Evolutionary conservation across 1,140 invertebrate genomes (phyloP).

Genomic region (Tigriopus japonicus): DNA sequence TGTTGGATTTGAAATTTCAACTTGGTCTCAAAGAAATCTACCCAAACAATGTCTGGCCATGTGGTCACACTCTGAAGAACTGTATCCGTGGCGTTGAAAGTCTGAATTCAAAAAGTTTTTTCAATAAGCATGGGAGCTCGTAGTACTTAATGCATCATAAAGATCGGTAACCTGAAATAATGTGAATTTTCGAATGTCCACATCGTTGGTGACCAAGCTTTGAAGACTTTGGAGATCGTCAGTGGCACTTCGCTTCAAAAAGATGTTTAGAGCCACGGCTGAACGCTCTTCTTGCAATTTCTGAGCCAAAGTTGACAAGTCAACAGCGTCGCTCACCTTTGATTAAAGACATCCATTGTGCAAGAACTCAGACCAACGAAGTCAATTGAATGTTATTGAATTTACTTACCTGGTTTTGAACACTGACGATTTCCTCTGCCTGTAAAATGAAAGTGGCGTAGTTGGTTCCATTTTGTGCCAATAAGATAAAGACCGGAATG

Average conservation of each 20-base stretch:
- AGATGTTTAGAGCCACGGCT: constrained; percentile 1
- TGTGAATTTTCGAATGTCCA: constrained; percentile 3
- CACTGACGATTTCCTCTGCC: constrained; percentile 1
- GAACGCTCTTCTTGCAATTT: constrained; percentile 11
- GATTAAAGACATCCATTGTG: no score
- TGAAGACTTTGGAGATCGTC: constrained; percentile 4
- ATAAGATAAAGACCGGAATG: constrained; percentile 12
- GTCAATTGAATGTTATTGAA: background rate
- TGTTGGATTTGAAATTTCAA: constrained; percentile 15
- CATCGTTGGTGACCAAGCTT: background rate
- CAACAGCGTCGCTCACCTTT: constrained; percentile 11
- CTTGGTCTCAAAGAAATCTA: constrained; percentile 9
- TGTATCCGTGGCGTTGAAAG: constrained; percentile 6
- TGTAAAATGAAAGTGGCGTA: background rate
- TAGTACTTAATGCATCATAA: no score
- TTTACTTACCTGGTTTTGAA: background rate
- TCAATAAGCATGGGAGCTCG: no score
- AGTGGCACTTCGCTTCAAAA: background rate
- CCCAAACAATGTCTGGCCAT: constrained; percentile 2
- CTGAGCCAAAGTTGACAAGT: constrained; percentile 7
- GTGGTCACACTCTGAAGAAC: background rate
- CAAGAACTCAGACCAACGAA: no score
- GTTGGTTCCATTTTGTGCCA: constrained; percentile 3
- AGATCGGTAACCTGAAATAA: background rate
- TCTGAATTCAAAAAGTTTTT: background rate